Base-by-base conservation (phyloP, 2,888 invertebrate species). In the Leucozona laternaria region DNA sequence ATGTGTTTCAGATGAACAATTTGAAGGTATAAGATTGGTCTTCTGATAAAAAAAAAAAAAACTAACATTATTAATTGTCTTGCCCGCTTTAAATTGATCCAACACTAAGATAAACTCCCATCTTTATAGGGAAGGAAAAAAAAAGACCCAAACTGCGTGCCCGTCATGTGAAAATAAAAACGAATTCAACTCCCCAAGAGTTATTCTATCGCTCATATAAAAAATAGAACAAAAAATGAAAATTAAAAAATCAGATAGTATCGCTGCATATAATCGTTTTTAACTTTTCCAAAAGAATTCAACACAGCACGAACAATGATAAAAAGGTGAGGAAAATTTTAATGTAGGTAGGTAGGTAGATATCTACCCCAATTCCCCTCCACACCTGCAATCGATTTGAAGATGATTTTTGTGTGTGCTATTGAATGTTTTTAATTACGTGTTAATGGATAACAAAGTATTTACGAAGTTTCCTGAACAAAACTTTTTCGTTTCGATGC, bases 391-490 rank as follows among this genome's bases (percentile, higher is more conserved):
- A 53, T 37, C 25, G 31, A 37, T 31, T 22, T 50, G 76, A 28
- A 64, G 57, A 76, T 48, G 68, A 66, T 71, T 71, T 79, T 72
- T 17, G 70, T 80, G 80, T 72, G 57, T 45, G 58, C 37, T 76
- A 84, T 84, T 80, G 77, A 85, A 81, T 81, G 77, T 68, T 79
- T 84, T 79, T 84, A 81, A 85, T 85, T 77, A 68, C 68, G 81
- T 81, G 72, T 77, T 76, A 81, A 85, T 62, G 85, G 48, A 45
- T 31, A 68, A 64, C 57, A 57, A 70, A 62, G 60, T 60, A 40
- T 83, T 73, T 73, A 55, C 64, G 20, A 48, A 79, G 62, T 75
- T 77, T 53, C 45, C n/a, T n/a, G n/a, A n/a, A 13, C n/a, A 2
- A 81, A 70, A 81, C 43, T 66, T 75, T 66, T 72, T 1, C 37